Percentiles rank a stretch among this genome's conserved stretches.
Conservation (phyloP, 1,140 invertebrate genomes). For the Bombus pyrosoma region DNA sequence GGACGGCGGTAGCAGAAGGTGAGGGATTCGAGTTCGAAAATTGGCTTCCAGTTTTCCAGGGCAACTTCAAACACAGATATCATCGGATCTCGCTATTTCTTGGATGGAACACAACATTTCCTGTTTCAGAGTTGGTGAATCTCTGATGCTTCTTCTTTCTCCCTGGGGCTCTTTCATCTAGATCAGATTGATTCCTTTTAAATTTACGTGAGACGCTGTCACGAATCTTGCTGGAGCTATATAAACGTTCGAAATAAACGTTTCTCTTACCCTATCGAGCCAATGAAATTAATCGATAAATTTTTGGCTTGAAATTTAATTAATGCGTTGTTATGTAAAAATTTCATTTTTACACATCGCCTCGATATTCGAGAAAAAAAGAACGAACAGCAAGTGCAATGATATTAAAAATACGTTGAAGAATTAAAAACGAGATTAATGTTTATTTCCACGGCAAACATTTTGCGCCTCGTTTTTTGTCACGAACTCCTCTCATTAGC, state of each 20-base stretch:
- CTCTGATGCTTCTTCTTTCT: background rate
- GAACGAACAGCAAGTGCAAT: background rate
- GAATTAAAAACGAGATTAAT: constrained; percentile 27
- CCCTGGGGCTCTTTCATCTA: constrained; percentile 43
- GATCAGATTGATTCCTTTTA: constrained; percentile 55
- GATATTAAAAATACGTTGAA: background rate
- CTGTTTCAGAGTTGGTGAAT: constrained; percentile 33
- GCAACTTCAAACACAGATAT: constrained; percentile 61
- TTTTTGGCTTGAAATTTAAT: background rate
- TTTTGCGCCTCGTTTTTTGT: constrained; percentile 5
- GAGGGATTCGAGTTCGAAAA: constrained; percentile 45
- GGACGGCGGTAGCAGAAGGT: background rate
- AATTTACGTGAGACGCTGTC: constrained; percentile 43
- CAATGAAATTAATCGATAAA: too few species aligned
- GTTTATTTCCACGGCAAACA: background rate
- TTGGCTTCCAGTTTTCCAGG: constrained; percentile 61
- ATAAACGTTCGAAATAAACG: background rate
- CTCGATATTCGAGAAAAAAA: background rate
- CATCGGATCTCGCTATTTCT: constrained; percentile 59
- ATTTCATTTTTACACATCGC: background rate
- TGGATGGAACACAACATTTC: constrained; percentile 57
- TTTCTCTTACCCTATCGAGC: too few species aligned
- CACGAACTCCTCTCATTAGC: constrained; percentile 33
- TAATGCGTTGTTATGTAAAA: background rate
- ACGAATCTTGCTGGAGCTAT: constrained; percentile 6